Evolutionary conservation across 2,113 vertebrate species (phyloP).

Genomic region (Sylvilagus bachmani): DNA sequence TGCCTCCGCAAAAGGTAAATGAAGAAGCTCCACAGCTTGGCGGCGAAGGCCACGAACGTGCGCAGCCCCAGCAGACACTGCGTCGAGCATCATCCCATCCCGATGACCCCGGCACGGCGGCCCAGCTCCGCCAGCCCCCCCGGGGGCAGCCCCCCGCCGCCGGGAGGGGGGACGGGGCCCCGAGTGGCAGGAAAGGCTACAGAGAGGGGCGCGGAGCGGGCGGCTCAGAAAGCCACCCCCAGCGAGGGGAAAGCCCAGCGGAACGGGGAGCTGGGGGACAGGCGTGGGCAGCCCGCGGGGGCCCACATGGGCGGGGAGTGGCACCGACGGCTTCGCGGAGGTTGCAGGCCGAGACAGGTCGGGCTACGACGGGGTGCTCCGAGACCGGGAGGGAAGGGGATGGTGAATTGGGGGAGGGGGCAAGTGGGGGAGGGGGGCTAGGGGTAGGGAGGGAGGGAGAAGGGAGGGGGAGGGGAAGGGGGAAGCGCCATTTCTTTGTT

Average conservation of each 20-base stretch:
- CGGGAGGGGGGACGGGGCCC: constrained; percentile 82
- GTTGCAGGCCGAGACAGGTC: constrained; percentile 36
- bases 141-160: constrained; percentile 80
- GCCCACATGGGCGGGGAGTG: constrained; percentile 79
- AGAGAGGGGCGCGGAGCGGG: constrained; percentile 65
- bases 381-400: constrained; percentile 73
- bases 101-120: constrained; percentile 85
- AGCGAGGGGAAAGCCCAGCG: constrained; percentile 68
- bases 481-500: constrained; percentile 66
- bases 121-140: constrained; percentile 85
- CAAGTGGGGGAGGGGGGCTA: background rate
- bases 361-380: constrained; percentile 71
- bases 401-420: constrained; percentile 77
- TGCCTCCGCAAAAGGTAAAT: constrained; percentile 96
- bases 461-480: constrained; percentile 48
- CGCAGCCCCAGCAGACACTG: constrained; percentile 95
- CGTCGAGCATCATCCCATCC: constrained; percentile 96
- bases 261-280: constrained; percentile 68
- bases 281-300: constrained; percentile 77
- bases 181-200: constrained; percentile 75
- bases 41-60: constrained; percentile 94
- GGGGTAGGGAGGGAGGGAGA: constrained; percentile 59
- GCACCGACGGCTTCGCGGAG: constrained; percentile 51
- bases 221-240: constrained; percentile 78
- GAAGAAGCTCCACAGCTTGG: constrained; percentile 96